Conservation (phyloP, 2,888 invertebrate genomes). For the Synergus itoensis region DNA sequence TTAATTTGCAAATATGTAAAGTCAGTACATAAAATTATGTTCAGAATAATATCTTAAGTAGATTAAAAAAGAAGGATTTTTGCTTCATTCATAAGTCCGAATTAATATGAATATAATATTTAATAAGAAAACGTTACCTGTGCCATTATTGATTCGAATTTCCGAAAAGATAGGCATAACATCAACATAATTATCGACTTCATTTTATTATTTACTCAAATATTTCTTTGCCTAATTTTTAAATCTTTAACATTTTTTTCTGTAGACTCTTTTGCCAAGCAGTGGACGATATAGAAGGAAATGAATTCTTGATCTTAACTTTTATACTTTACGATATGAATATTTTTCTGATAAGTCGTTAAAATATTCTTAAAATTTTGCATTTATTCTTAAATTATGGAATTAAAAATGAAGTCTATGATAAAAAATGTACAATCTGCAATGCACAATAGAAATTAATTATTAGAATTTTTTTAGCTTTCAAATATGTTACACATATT, state of each 20-base stretch:
- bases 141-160: background rate
- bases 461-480: background rate
- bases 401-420: background rate
- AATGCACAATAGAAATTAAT: too few species aligned
- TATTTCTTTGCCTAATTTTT: too few species aligned
- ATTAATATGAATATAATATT: background rate
- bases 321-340: background rate
- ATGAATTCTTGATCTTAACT: background rate
- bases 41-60: too few species aligned
- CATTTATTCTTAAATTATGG: background rate
- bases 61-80: background rate
- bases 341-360: background rate
- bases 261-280: background rate
- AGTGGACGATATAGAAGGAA: background rate
- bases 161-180: background rate
- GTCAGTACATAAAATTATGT: too few species aligned
- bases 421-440: background rate
- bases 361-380: background rate
- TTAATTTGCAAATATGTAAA: background rate
- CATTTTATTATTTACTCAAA: background rate
- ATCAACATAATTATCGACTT: background rate
- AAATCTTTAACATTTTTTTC: background rate
- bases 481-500: background rate
- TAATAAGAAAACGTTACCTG: background rate
- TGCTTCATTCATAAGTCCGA: background rate